Conservation (phyloP, 2,888 invertebrate species). For the Tetragonisca angustula region DNA sequence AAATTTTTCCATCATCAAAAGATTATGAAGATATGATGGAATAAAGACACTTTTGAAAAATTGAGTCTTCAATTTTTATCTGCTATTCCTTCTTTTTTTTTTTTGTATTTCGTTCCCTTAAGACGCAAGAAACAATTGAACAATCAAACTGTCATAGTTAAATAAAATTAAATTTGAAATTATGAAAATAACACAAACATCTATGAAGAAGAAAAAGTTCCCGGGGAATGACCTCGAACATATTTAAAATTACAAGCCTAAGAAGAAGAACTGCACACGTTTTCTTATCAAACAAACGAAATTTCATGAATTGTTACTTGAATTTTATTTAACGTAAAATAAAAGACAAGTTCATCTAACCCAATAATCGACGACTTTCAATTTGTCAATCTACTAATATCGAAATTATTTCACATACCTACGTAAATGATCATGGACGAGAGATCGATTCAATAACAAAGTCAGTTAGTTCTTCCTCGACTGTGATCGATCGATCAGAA, state of each 20-base stretch:
- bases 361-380: neutral
- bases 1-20: no score
- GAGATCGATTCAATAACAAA: neutral
- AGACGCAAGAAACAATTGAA: no score
- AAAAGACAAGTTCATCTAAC: neutral
- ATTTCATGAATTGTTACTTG: neutral
- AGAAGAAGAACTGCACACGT: neutral
- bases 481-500: conserved; percentile 6
- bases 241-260: neutral
- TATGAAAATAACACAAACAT: neutral
- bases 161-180: no score
- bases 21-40: no score
- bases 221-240: neutral
- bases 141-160: neutral
- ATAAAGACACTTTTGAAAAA: no score
- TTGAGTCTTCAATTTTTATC: no score
- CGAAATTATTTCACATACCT: neutral
- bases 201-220: neutral
- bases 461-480: neutral
- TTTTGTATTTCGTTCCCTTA: no score
- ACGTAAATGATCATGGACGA: neutral
- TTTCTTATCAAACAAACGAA: neutral
- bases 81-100: no score
- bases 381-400: neutral
- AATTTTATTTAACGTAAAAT: neutral